Conservation (phyloP, 2,888 invertebrate species). For the Villa cingulata region DNA sequence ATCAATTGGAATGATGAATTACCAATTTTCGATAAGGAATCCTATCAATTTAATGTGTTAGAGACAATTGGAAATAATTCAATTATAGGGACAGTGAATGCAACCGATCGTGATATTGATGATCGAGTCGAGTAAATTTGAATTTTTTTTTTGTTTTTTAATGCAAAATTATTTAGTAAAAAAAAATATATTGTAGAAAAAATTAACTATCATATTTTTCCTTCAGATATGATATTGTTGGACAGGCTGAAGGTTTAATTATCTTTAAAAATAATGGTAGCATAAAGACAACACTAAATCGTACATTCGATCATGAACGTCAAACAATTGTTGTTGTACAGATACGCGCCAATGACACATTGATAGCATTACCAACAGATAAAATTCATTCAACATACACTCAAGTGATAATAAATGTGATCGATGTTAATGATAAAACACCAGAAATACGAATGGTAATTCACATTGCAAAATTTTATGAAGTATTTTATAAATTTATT, state of each 20-base stretch:
- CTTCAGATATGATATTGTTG: conserved; percentile 42
- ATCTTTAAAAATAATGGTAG: conserved; percentile 44
- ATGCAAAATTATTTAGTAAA: neutral
- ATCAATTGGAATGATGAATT: conserved; percentile 57
- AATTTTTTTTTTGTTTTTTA: neutral
- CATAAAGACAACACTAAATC: conserved; percentile 40
- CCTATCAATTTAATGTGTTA: conserved; percentile 34
- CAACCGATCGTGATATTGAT: conserved; percentile 47
- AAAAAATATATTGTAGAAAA: neutral
- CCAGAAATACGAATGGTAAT: conserved; percentile 50
- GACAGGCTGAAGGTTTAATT: conserved; percentile 33
- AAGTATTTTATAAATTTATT: too few species aligned
- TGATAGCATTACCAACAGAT: conserved; percentile 27
- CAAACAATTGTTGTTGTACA: conserved; percentile 42
- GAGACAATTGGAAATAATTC: conserved; percentile 43
- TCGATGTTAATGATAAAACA: conserved; percentile 60
- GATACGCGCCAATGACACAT: conserved; percentile 40
- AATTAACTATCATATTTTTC: neutral
- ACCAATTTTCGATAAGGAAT: conserved; percentile 43
- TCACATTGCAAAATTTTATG: neutral
- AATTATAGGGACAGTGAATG: conserved; percentile 41
- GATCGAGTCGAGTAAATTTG: conserved; percentile 43
- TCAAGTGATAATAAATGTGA: conserved; percentile 45
- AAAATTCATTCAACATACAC: conserved; percentile 30
- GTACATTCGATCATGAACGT: conserved; percentile 49